Percentiles rank a stretch among this genome's conserved stretches.
phyloP scores from a whole-genome alignment of 2,888 invertebrate species.

The Aricia artaxerxes region DNA sequence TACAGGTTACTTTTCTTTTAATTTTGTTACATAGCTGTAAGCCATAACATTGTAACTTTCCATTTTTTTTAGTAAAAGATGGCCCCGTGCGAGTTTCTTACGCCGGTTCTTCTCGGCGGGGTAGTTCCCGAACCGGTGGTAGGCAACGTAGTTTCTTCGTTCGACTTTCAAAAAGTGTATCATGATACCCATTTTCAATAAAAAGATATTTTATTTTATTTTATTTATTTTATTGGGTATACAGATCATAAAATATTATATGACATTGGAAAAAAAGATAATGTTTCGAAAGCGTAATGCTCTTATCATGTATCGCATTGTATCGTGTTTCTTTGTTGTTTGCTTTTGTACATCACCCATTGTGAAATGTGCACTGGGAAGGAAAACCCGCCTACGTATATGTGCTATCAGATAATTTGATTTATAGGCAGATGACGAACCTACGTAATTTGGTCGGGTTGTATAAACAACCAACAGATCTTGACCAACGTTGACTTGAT shows the following conservation, averaged over 20 bases:
- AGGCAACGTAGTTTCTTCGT: too few species aligned
- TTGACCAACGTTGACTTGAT: too few species aligned
- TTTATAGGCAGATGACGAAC: neutral
- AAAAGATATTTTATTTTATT: too few species aligned
- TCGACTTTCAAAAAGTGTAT: too few species aligned
- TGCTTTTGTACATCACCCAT: neutral
- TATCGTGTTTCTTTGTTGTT: neutral
- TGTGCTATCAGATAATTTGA: neutral
- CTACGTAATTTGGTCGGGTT: neutral
- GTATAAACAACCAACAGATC: neutral
- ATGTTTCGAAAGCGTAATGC: neutral
- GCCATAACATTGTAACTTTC: too few species aligned
- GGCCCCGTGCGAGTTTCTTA: too few species aligned
- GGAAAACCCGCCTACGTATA: neutral
- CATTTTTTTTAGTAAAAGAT: too few species aligned
- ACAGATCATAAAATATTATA: neutral
- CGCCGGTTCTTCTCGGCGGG: too few species aligned
- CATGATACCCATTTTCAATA: too few species aligned
- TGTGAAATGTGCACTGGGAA: neutral
- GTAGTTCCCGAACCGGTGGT: too few species aligned
- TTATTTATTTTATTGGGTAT: neutral
- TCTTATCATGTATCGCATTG: constrained; percentile 9
- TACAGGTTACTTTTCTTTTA: too few species aligned
- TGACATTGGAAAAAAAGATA: neutral
- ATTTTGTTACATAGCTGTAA: too few species aligned